Percentiles rank a stretch among this genome's conserved stretches.
Conservation (phyloP, 2,113 vertebrate species). For the Orientallactaga bullata region DNA sequence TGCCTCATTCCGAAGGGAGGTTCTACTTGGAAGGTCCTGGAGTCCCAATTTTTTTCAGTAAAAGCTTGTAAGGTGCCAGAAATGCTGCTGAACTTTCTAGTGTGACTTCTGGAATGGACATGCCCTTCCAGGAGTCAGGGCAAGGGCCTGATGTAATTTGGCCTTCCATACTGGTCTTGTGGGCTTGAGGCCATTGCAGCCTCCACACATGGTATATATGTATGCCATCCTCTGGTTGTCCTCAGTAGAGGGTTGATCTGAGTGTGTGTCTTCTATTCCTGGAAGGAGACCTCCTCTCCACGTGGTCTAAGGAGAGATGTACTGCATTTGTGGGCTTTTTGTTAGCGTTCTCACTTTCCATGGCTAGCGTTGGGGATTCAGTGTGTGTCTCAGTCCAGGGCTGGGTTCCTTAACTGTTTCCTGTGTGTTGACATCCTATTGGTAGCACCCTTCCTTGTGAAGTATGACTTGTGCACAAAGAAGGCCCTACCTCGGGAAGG, state of each 20-base stretch:
- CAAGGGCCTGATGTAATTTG: rapidly evolving
- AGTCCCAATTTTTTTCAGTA: background rate
- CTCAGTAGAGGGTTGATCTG: background rate
- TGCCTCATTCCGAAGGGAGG: background rate
- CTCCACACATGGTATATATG: too few species aligned
- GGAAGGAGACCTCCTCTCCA: too few species aligned
- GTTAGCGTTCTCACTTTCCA: background rate
- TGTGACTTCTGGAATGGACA: rapidly evolving
- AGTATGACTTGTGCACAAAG: background rate
- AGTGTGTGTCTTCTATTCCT: background rate
- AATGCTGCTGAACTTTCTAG: background rate
- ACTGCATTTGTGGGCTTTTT: background rate
- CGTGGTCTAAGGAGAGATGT: too few species aligned
- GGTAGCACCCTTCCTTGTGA: background rate
- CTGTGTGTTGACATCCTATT: background rate
- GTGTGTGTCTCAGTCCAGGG: background rate
- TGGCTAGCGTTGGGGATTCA: rapidly evolving
- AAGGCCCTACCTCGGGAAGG: background rate
- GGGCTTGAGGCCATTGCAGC: too few species aligned
- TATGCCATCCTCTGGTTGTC: too few species aligned
- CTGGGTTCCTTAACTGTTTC: background rate
- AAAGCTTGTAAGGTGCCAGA: background rate
- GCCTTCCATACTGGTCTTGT: background rate
- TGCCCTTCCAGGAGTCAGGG: background rate
- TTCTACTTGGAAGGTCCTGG: background rate